Conservation (phyloP, 1,140 invertebrate species). For the Drosophila orosa region DNA sequence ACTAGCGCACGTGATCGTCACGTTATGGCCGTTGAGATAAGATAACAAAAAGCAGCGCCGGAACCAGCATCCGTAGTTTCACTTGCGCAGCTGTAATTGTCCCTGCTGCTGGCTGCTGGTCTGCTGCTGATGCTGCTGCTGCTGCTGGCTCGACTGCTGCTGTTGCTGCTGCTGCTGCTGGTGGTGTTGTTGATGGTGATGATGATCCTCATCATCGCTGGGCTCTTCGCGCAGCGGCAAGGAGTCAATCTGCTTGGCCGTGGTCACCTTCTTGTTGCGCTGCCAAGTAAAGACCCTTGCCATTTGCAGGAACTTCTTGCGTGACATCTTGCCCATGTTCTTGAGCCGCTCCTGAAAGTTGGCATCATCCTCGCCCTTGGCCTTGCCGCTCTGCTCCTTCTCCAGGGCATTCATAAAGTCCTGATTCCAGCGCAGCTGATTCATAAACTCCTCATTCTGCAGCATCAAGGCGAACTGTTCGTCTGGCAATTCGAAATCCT, state of each 20-base stretch:
- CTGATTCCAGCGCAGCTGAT: conserved; percentile 93
- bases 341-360: conserved; percentile 92
- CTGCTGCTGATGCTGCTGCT: conserved; percentile 29
- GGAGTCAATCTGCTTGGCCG: conserved; percentile 86
- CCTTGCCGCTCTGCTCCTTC: conserved; percentile 87
- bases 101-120: conserved; percentile 57
- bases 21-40: conserved; percentile 76
- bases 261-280: conserved; percentile 87
- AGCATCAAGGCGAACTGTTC: conserved; percentile 94
- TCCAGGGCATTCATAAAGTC: conserved; percentile 95
- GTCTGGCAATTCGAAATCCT: conserved; percentile 86
- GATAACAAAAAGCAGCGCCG: conserved; percentile 64
- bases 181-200: conserved; percentile 66
- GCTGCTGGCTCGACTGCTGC: conserved; percentile 41
- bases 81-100: conserved; percentile 71
- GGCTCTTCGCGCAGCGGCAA: conserved; percentile 87
- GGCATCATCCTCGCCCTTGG: conserved; percentile 89
- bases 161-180: conserved; percentile 51
- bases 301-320: conserved; percentile 92
- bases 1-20: conserved; percentile 60
- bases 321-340: conserved; percentile 95
- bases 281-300: conserved; percentile 91
- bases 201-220: conserved; percentile 86
- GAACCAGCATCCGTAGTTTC: conserved; percentile 18
- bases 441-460: conserved; percentile 97